phyloP scores from a whole-genome alignment of 2,113 vertebrate genomes.

The Dicerorhinus sumatrensis region DNA sequence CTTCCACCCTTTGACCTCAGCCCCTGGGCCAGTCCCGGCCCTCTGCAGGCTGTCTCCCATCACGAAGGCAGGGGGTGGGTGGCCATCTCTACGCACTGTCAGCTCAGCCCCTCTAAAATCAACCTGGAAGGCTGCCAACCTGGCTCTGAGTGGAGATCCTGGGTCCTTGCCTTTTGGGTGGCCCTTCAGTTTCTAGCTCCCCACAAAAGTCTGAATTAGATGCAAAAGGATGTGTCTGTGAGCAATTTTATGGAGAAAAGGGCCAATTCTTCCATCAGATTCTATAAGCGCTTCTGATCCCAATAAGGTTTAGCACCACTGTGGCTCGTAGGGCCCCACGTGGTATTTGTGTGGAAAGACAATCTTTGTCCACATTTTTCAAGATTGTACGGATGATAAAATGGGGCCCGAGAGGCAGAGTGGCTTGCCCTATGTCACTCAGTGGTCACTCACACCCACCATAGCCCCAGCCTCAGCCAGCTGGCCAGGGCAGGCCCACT shows the following conservation, averaged over 20 bases:
- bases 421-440: not conserved
- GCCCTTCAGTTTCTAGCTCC: not conserved
- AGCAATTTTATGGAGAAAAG: not conserved
- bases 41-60: not conserved
- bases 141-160: not conserved
- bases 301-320: fast-evolving
- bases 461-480: not conserved
- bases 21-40: not conserved
- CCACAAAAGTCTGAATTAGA: not conserved
- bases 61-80: not conserved
- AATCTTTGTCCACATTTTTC: not conserved
- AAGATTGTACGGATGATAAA: not conserved
- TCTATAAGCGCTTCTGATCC: not conserved
- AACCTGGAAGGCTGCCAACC: fast-evolving
- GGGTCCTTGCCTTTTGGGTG: not conserved
- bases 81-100: not conserved
- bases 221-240: not conserved
- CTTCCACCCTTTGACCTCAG: too few relatives aligned
- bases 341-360: not conserved
- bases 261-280: not conserved
- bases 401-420: not conserved
- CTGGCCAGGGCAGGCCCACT: fast-evolving
- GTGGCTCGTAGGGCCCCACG: fast-evolving
- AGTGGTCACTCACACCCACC: too few relatives aligned
- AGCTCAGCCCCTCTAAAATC: not conserved